Percentiles rank a stretch among this genome's conserved stretches.
Conservation (phyloP, 1,140 invertebrate species). For the Plectrocnemia conspersa region DNA sequence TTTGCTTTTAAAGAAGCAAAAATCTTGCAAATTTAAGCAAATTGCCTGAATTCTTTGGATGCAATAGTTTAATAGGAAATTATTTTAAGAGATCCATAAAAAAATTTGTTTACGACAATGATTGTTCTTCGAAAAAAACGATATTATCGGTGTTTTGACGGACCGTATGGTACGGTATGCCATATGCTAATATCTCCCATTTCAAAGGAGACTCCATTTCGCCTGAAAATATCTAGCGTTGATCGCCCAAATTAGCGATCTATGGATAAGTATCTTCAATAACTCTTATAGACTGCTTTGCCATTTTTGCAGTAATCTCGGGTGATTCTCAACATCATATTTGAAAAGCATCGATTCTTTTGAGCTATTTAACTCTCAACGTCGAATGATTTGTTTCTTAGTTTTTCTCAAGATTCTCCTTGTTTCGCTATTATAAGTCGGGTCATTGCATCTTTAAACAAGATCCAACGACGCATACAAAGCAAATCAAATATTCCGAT, state of each 20-base stretch:
- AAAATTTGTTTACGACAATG: not conserved
- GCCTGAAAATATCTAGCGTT: not conserved
- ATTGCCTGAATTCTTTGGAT: not conserved
- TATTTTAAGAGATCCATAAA: not conserved
- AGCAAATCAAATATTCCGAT: too few relatives aligned
- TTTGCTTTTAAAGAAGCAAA: too few relatives aligned
- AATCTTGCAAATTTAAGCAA: not conserved
- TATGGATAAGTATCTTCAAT: not conserved
- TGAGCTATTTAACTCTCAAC: too few relatives aligned
- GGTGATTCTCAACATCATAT: too few relatives aligned
- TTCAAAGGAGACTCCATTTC: not conserved
- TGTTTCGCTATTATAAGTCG: too few relatives aligned
- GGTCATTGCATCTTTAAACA: too few relatives aligned
- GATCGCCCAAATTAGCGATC: not conserved
- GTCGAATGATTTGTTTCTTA: too few relatives aligned
- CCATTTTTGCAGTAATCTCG: too few relatives aligned
- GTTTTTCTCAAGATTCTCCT: too few relatives aligned
- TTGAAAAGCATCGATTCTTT: too few relatives aligned
- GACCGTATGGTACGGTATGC: not conserved
- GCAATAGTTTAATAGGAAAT: not conserved
- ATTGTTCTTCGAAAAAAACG: not conserved
- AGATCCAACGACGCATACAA: too few relatives aligned
- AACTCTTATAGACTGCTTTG: too few relatives aligned
- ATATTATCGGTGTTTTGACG: not conserved
- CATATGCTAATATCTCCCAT: not conserved